Base-by-base conservation (phyloP, 2,113 vertebrate genomes). In the Anolis carolinensis region DNA sequence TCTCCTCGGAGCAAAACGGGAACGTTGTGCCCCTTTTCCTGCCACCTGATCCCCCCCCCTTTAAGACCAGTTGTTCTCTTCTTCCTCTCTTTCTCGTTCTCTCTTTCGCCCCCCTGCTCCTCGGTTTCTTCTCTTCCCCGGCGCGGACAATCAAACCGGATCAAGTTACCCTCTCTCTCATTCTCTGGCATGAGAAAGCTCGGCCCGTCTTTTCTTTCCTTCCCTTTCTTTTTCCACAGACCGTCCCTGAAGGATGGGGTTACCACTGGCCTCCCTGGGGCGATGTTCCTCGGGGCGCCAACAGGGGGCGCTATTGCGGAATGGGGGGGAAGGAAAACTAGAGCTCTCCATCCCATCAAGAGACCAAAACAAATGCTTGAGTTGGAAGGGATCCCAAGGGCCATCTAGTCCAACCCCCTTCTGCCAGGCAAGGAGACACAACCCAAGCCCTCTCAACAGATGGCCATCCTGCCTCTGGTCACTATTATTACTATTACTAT, bases 41-140 rank as follows among this genome's bases (percentile, higher is more conserved):
- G 85, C 85, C 21, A 86, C 23, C 39, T 23, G 85, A 86, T 86
- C 85, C 59, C 55, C 70, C 32, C 23, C 50, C 21, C 11, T 65
- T 50, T 59, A 18, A 20, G 2, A 11, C 55, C 82, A 84, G 72
- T 84, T 76, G 82, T 75, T 75, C 71, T 34, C 23, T 2, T 21
- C 50, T 23, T 59, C 23, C 34, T 30, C 3, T 0, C 16, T 13
- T 27, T 21, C 27, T n/a, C 55, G 11, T 10, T 62, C 39, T 34
- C 50, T 71, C 81, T 21, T 50, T 11, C 0, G 1, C 50, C 55
- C 30, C 34, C 25, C 25, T 16, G 7, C 8, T 27, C 23, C n/a
- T 44, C 27, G 16, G 48, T 25, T 25, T n/a, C 32, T 36, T 72
- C 84, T 23, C 25, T n/a, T 30, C 7, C 68, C 59, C 55, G 7